Evolutionary conservation across 2,888 invertebrate genomes (phyloP).

Genomic region (Norana najaformis): DNA sequence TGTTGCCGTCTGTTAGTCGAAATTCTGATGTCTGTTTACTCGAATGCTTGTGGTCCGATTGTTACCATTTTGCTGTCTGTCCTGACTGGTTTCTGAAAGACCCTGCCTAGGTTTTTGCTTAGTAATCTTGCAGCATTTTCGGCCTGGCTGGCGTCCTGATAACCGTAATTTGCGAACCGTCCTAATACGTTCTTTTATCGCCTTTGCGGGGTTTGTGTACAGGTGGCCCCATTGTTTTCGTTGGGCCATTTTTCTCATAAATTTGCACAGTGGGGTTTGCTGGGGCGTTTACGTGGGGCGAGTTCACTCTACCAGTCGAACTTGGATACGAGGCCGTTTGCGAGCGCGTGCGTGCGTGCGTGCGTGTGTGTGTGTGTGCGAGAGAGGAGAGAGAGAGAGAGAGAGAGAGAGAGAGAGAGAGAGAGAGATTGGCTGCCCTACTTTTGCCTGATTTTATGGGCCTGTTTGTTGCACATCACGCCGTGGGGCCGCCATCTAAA

Average conservation of each 20-base stretch:
- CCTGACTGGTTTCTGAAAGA: background rate
- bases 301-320: background rate
- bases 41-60: background rate
- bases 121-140: background rate
- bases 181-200: background rate
- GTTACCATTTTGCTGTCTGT: background rate
- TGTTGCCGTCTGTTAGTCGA: background rate
- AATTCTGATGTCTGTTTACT: background rate
- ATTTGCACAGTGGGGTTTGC: background rate
- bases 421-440: background rate
- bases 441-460: constrained; percentile 4
- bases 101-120: too few relatives aligned
- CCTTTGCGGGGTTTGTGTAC: background rate
- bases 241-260: background rate
- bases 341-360: background rate
- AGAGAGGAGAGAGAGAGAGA: too few relatives aligned
- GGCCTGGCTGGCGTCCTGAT: background rate
- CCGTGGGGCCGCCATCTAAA: background rate
- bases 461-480: background rate
- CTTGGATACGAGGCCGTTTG: background rate
- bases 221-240: background rate
- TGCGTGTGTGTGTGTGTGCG: background rate
- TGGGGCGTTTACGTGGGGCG: background rate
- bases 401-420: too few relatives aligned
- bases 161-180: background rate